phyloP scores from a whole-genome alignment of 2,888 invertebrate genomes.

The Rambutsinella grinnellia region DNA sequence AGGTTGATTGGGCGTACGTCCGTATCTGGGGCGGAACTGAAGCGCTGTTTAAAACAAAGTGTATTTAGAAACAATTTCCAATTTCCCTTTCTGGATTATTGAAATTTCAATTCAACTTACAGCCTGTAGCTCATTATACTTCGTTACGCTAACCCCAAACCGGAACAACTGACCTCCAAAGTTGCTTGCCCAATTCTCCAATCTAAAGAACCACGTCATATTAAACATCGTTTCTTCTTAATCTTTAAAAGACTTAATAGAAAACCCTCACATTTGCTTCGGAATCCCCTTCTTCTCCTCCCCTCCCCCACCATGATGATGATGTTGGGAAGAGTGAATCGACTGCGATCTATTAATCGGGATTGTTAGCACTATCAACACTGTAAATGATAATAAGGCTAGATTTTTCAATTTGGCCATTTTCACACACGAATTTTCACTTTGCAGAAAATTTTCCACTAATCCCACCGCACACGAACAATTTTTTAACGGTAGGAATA shows the following conservation, averaged over 20 bases:
- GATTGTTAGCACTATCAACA: not conserved
- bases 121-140: slow-evolving; percentile 81
- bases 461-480: not conserved
- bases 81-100: not conserved
- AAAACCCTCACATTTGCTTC: slow-evolving; percentile 50
- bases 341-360: slow-evolving; percentile 7
- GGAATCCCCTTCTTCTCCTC: slow-evolving; percentile 53
- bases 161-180: slow-evolving; percentile 86
- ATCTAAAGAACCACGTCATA: slow-evolving; percentile 73
- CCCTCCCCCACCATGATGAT: slow-evolving; percentile 4
- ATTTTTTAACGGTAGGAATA: not conserved
- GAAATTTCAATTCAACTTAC: slow-evolving; percentile 72
- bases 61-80: not conserved
- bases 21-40: slow-evolving; percentile 75
- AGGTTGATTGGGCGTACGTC: slow-evolving; percentile 86
- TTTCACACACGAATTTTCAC: no score
- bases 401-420: not conserved
- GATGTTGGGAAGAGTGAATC: slow-evolving; percentile 31
- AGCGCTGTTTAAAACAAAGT: slow-evolving; percentile 74
- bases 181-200: slow-evolving; percentile 83
- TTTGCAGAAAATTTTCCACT: no score
- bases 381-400: not conserved
- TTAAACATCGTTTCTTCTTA: not conserved
- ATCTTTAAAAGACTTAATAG: not conserved
- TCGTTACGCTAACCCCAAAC: slow-evolving; percentile 82